phyloP scores from a whole-genome alignment of 1,140 invertebrate genomes.

The Neuroterus valhalla region DNA sequence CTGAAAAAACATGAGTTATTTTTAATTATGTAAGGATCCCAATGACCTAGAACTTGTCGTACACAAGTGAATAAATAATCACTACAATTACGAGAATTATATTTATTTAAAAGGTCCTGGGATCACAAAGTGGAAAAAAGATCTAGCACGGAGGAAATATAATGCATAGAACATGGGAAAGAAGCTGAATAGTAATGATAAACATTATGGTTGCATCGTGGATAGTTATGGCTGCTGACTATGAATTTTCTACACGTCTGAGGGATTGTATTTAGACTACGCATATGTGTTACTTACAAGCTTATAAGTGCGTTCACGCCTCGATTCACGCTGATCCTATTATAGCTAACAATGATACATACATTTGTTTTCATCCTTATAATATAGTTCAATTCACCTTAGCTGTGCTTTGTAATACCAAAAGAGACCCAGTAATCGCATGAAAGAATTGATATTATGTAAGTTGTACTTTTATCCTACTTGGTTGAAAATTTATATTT shows the following conservation, averaged over 20 bases:
- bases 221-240: slow-evolving; percentile 8
- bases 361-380: slow-evolving; percentile 26
- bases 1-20: neutral
- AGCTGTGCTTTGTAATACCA: neutral
- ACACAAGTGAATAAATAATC: slow-evolving; percentile 11
- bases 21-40: neutral
- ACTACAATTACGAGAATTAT: neutral
- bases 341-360: slow-evolving; percentile 8
- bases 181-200: slow-evolving; percentile 1
- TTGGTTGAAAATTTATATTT: too few relatives aligned
- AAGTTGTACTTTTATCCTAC: too few relatives aligned
- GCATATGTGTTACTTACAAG: neutral
- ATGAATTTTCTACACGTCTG: slow-evolving; percentile 6
- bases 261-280: slow-evolving; percentile 8
- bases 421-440: neutral
- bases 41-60: slow-evolving; percentile 20
- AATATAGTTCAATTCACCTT: neutral
- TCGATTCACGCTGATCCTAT: slow-evolving; percentile 27
- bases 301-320: slow-evolving; percentile 20
- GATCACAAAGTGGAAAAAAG: slow-evolving; percentile 1
- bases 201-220: neutral
- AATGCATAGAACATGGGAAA: neutral
- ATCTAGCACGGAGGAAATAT: slow-evolving; percentile 6
- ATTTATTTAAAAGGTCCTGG: neutral
- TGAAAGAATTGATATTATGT: neutral